phyloP scores from a whole-genome alignment of 1,140 invertebrate genomes.

The Ruditapes philippinarum region DNA sequence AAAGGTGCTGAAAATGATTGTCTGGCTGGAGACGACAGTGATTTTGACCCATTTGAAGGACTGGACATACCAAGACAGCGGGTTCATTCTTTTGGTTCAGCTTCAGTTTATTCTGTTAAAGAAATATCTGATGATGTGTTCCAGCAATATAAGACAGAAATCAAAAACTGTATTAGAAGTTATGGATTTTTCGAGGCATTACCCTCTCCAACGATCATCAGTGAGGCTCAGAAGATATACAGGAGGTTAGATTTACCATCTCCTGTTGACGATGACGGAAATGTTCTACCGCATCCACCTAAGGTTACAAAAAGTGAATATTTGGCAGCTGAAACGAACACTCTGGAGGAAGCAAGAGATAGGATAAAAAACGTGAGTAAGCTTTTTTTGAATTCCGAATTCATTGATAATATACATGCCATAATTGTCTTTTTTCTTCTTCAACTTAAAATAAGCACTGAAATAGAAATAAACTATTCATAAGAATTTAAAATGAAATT shows the following conservation, averaged over 20 bases:
- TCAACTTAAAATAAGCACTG: no score
- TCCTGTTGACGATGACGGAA: slow-evolving; percentile 14
- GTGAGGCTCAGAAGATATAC: slow-evolving; percentile 45
- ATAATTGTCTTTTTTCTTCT: no score
- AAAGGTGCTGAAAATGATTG: background rate
- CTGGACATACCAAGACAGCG: slow-evolving; percentile 27
- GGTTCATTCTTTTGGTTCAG: background rate
- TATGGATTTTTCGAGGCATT: slow-evolving; percentile 48
- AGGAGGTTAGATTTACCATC: background rate
- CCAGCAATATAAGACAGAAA: background rate
- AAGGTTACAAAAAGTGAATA: slow-evolving; percentile 22
- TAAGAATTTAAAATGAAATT: no score
- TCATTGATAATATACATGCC: no score
- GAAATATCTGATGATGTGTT: slow-evolving; percentile 38
- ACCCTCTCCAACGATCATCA: slow-evolving; percentile 3
- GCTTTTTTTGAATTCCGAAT: no score
- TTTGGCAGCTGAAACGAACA: background rate
- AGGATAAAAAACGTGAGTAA: background rate
- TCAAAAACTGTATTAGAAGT: background rate
- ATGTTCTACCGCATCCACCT: slow-evolving; percentile 25
- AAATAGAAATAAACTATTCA: no score
- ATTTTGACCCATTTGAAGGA: slow-evolving; percentile 17
- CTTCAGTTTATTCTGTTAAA: slow-evolving; percentile 34
- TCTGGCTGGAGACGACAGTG: background rate
- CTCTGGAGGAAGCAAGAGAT: background rate